Evolutionary conservation across 2,888 invertebrate species (phyloP).

Genomic region (Sminthurinus aureus): DNA sequence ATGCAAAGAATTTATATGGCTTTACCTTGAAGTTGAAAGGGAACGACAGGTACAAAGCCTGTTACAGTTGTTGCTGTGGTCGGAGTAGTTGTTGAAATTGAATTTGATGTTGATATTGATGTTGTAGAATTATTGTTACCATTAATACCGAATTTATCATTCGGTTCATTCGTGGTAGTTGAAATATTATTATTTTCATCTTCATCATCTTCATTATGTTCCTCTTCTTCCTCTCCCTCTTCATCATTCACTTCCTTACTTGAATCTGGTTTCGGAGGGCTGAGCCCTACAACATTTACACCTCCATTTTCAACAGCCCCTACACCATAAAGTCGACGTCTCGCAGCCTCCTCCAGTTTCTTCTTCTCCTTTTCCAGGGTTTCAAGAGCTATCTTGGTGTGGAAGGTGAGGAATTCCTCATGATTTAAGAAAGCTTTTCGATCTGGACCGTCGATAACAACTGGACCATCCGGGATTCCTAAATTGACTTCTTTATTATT

Average conservation of each 20-base stretch:
- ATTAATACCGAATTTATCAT: background rate
- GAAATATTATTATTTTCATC: constrained; percentile 12
- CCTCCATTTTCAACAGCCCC: too few relatives aligned
- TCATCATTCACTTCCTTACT: constrained; percentile 25
- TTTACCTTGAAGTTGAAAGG: constrained; percentile 25
- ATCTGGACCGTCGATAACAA: constrained; percentile 41
- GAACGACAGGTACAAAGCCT: constrained; percentile 9
- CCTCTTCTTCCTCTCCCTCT: constrained; percentile 6
- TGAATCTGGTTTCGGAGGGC: constrained; percentile 11
- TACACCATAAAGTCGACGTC: background rate
- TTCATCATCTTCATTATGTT: background rate
- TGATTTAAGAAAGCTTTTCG: constrained; percentile 56
- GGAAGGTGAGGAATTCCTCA: constrained; percentile 55
- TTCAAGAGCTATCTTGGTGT: constrained; percentile 53
- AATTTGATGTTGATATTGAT: background rate
- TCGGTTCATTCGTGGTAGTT: background rate
- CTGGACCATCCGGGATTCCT: constrained; percentile 9
- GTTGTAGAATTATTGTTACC: background rate
- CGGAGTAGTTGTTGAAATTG: background rate
- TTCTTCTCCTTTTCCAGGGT: constrained; percentile 33
- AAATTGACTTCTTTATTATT: background rate
- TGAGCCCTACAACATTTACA: background rate
- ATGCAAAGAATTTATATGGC: too few relatives aligned
- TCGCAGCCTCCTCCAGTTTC: constrained; percentile 25
- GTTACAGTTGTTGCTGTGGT: background rate